Base-by-base conservation (phyloP, 2,797 vertebrate genomes). In the Gastrophryne carolinensis region DNA sequence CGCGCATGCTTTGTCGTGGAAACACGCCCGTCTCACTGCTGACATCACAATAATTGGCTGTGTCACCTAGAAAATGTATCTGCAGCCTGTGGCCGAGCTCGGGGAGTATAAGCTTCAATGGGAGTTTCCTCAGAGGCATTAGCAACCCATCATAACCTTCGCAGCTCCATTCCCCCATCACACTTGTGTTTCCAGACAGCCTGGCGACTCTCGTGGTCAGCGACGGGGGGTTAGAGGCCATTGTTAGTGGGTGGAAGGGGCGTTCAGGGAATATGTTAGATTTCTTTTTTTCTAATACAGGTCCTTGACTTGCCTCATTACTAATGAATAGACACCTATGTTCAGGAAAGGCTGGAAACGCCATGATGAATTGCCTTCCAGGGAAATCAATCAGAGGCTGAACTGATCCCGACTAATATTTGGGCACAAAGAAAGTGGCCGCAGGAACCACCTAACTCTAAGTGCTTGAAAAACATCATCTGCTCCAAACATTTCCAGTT, bases 141-240 rank as follows among this genome's bases (percentile, higher is more conserved):
- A 69, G 56, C 12, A 54, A 53, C 66, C 11, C 27, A 24, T 69
- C 66, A 56, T 69, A 53, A 56, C 39, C 41, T 68, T 35, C 21
- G 39, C 32, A 56, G n/a, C 23, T 69, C 27, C 27, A 24, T 69
- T 50, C 52, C 66, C 52, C 57, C 52, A 30, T 54, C 44, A 69
- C 17, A 56, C 53, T 15, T 23, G 67, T 47, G 67, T 32, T 72
- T 72, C 70, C 58, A 52, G 58, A 72, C 70, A 72, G 47, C 29
- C 66, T 53, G 70, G 47, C 70, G 44, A 63, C 58, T 61, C 57
- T 63, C 39, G 58, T 53, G 70, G 70, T 63, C 70, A 72, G n/a
- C 15, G 58, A 53, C 60, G 27, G 70, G 58, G n/a, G 70, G 70
- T 72, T 72, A 72, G 57, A 72, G 70, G 70, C 44, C 70, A 63